Base-by-base conservation (phyloP, 2,113 vertebrate genomes). In the Grantiella picta region DNA sequence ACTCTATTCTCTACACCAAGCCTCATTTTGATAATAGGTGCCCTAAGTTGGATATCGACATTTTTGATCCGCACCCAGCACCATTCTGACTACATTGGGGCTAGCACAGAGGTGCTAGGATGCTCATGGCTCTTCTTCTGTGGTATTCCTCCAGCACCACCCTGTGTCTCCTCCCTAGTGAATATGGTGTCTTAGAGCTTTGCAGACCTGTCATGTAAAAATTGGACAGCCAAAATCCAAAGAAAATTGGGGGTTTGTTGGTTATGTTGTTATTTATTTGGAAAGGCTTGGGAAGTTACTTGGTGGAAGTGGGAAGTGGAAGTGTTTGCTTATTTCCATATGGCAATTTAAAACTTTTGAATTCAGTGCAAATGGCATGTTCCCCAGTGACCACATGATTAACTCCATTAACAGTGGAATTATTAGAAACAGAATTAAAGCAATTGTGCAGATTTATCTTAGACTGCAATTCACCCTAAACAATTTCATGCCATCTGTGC, bases 31-130 rank as follows among this genome's bases (percentile, higher is more conserved):
- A 7, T 20, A 38, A 40, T 3, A 11, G 15, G 6, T 75, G 35
- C 27, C 38, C 44, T 19, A 36, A 28, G 1, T 4, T 47, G 9
- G 8, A 1, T 71, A 14, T 33, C 22, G 29, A 2, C 8, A 4
- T 35, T 78, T 27, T 31, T 59, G n/a, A 35, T 56, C 27, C 38
- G 22, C 8, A 25, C 12, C 20, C 24, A 73, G 29, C 54, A 76
- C 77, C 2, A 2, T 28, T 65, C 20, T 93, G 50, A 29, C 42
- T 19, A 0, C 0, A 0, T 1, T 64, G 59, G 44, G 81, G 17
- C 7, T 38, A 35, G 7, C 9, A 7, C 24, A 36, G 54, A n/a
- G 21, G 13, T 45, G 33, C 50, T 73, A 56, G 7, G 25, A 3
- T 80, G n/a, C n/a, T 88, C 15, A 1, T 5, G 33, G 52, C 56